A percentile compares a stretch with the other conserved stretches of the same genome.
phyloP scores from a whole-genome alignment of 1,140 invertebrate species.

The Plutomurus gul region DNA sequence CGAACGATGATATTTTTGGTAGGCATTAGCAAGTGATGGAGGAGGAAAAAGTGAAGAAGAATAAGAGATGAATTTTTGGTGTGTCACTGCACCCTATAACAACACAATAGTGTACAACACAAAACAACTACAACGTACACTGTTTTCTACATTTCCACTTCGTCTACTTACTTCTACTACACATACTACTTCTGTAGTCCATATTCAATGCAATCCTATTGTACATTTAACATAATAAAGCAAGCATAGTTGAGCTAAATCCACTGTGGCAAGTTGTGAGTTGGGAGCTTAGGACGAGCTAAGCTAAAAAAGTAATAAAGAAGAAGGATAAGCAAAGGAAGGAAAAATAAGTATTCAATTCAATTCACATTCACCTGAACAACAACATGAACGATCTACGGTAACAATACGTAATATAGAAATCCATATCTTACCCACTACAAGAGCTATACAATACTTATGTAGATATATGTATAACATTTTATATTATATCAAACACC shows the following conservation, averaged over 20 bases:
- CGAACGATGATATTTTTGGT: no score
- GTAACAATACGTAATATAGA: background rate
- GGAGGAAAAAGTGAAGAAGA: constrained; percentile 6
- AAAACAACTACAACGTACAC: no score
- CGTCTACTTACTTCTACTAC: background rate
- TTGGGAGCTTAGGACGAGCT: background rate
- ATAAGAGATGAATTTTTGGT: constrained; percentile 9
- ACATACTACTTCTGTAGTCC: background rate
- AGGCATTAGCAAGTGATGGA: background rate
- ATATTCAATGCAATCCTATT: constrained; percentile 1
- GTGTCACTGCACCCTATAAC: constrained; percentile 38
- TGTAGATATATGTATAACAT: no score
- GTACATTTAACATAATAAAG: constrained; percentile 25
- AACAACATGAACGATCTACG: constrained; percentile 13
- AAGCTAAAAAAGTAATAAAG: constrained; percentile 12
- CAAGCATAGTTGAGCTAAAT: constrained; percentile 1
- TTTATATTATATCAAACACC: no score
- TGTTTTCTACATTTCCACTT: background rate
- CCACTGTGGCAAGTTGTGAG: constrained; percentile 22
- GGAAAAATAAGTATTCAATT: constrained; percentile 8
- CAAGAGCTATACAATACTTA: no score
- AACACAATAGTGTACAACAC: background rate
- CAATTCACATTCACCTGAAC: constrained; percentile 28
- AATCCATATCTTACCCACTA: background rate
- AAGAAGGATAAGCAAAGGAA: constrained; percentile 22